phyloP scores from a whole-genome alignment of 2,888 invertebrate genomes.

The Phalera bucephala region DNA sequence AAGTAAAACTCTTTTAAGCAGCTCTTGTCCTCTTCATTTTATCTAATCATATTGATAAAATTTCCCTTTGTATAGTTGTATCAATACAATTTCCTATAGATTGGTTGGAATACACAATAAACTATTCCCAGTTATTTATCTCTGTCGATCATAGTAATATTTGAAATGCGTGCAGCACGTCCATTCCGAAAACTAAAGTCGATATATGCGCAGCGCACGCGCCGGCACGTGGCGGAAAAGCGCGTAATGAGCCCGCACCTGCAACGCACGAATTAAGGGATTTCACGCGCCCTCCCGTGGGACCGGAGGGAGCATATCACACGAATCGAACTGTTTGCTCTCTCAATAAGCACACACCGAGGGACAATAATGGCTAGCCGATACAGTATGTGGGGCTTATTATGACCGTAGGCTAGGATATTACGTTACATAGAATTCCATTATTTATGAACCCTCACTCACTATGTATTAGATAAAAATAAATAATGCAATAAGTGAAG shows the following conservation, averaged over 20 bases:
- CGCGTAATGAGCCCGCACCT: slow-evolving; percentile 80
- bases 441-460: slow-evolving; percentile 31
- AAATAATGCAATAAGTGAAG: slow-evolving; percentile 1
- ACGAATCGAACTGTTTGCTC: slow-evolving; percentile 62
- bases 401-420: slow-evolving; percentile 41
- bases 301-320: slow-evolving; percentile 55
- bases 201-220: slow-evolving; percentile 53
- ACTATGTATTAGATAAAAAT: slow-evolving; percentile 7
- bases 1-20: too few relatives aligned
- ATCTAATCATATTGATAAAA: too few relatives aligned
- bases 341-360: slow-evolving; percentile 62
- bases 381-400: slow-evolving; percentile 40
- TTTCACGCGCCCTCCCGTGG: slow-evolving; percentile 83
- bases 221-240: slow-evolving; percentile 74
- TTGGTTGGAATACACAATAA: too few relatives aligned
- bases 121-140: slow-evolving; percentile 25
- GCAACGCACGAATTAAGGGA: slow-evolving; percentile 78
- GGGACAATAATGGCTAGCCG: slow-evolving; percentile 61
- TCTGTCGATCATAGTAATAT: slow-evolving; percentile 51
- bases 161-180: slow-evolving; percentile 53
- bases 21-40: too few relatives aligned
- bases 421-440: slow-evolving; percentile 36
- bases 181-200: slow-evolving; percentile 53
- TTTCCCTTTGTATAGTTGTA: too few relatives aligned
- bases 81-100: too few relatives aligned